These are phyloP conservation scores for Zingel zingel DNA, from an alignment of 2,113 vertebrate genomes.

Conservation along the genomic window DNA sequence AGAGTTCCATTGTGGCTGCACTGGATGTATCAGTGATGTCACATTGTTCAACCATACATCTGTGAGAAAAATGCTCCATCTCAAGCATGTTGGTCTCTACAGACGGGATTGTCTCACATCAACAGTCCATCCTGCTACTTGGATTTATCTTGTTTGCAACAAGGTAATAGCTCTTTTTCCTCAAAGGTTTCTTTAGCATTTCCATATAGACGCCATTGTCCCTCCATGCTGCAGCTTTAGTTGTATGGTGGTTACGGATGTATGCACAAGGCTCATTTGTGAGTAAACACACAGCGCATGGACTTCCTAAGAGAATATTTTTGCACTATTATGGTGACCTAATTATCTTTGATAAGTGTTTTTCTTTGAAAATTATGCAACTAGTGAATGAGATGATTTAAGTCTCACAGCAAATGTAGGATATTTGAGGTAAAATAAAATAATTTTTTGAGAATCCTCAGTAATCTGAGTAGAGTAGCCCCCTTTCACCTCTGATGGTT, in stretches of 20 bases:
- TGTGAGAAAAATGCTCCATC: neutral
- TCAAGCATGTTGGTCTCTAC: neutral
- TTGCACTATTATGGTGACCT: slow-evolving; percentile 53
- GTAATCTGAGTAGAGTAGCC: neutral
- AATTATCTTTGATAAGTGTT: slow-evolving; percentile 21
- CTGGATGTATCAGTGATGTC: neutral
- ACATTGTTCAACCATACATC: neutral
- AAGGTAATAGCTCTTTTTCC: neutral
- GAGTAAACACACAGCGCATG: slow-evolving; percentile 42
- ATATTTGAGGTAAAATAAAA: neutral
- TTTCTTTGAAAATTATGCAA: slow-evolving; percentile 9
- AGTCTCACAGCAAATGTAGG: neutral
- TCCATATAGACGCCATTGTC: neutral
- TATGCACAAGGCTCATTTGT: slow-evolving; percentile 48
- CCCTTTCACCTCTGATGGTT: neutral
- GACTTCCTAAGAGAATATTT: slow-evolving; percentile 43
- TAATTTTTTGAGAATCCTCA: neutral
- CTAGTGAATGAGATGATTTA: neutral
- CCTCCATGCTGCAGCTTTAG: slow-evolving; percentile 41
- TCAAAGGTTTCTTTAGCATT: neutral
- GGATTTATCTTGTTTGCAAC: neutral
- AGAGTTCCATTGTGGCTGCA: slow-evolving; percentile 1
- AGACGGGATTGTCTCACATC: neutral
- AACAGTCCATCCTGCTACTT: neutral
- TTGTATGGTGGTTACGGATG: slow-evolving; percentile 33